phyloP scores from a whole-genome alignment of 1,140 invertebrate genomes.

The Caenorhabditis brenneri region DNA sequence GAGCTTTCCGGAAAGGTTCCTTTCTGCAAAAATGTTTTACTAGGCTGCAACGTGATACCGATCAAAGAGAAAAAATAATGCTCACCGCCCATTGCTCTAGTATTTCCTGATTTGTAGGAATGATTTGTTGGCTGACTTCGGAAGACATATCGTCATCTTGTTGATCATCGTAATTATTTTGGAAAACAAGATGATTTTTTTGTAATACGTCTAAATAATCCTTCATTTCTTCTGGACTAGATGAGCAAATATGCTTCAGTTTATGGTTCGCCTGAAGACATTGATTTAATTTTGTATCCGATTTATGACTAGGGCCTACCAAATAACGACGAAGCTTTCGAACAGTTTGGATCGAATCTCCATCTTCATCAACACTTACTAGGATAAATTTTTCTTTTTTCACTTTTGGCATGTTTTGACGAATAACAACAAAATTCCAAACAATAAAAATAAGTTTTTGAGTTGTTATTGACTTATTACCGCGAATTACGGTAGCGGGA shows the following conservation, averaged over 20 bases:
- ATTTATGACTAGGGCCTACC: not conserved
- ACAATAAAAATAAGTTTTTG: too few relatives aligned
- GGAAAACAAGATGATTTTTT: not conserved
- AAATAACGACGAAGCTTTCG: conserved; percentile 25
- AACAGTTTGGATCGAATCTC: not conserved
- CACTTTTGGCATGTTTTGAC: not conserved
- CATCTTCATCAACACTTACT: not conserved
- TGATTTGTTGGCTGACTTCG: not conserved
- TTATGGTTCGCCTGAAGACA: not conserved
- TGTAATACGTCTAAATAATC: not conserved
- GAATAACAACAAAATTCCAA: too few relatives aligned
- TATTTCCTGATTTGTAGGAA: not conserved
- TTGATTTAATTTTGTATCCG: not conserved
- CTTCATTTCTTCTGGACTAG: not conserved
- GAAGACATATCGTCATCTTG: not conserved
- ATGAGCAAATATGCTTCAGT: not conserved
- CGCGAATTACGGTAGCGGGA: not conserved
- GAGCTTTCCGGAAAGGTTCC: not conserved
- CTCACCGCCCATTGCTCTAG: conserved; percentile 20
- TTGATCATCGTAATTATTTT: not conserved
- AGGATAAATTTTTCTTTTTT: not conserved
- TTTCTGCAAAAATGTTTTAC: not conserved
- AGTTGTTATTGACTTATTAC: not conserved
- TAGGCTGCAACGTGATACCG: not conserved
- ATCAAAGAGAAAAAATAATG: too few relatives aligned